Evolutionary conservation across 1,140 invertebrate species (phyloP).

Genomic region (Pogonomyrmex californicus): DNA sequence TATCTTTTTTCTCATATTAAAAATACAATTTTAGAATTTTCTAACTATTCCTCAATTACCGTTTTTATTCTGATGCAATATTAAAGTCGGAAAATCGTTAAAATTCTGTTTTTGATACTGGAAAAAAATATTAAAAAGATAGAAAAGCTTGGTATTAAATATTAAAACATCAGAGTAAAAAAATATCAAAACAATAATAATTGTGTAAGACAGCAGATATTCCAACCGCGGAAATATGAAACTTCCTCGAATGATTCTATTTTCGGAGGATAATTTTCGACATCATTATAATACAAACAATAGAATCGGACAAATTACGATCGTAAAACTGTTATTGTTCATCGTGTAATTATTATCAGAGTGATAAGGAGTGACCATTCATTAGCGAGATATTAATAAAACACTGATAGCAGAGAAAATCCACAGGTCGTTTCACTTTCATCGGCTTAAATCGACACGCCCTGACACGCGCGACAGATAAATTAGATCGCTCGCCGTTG

Average conservation of each 20-base stretch:
- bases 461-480: slow-evolving; percentile 13
- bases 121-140: too few relatives aligned
- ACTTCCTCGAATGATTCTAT: not conserved
- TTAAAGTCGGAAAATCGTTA: too few relatives aligned
- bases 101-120: too few relatives aligned
- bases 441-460: slow-evolving; percentile 8
- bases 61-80: too few relatives aligned
- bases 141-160: not conserved
- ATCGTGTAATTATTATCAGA: not conserved
- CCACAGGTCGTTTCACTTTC: not conserved
- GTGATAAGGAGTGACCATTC: not conserved
- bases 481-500: slow-evolving; percentile 13
- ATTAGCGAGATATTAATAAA: slow-evolving; percentile 3
- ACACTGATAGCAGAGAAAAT: not conserved
- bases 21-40: too few relatives aligned
- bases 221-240: not conserved
- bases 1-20: too few relatives aligned
- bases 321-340: not conserved
- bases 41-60: too few relatives aligned
- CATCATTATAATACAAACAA: not conserved
- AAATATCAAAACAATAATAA: not conserved
- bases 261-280: not conserved
- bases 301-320: not conserved
- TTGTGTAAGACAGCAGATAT: not conserved
- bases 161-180: not conserved